Base-by-base conservation (phyloP, 2,797 vertebrate species). In the Rallus crepitans region DNA sequence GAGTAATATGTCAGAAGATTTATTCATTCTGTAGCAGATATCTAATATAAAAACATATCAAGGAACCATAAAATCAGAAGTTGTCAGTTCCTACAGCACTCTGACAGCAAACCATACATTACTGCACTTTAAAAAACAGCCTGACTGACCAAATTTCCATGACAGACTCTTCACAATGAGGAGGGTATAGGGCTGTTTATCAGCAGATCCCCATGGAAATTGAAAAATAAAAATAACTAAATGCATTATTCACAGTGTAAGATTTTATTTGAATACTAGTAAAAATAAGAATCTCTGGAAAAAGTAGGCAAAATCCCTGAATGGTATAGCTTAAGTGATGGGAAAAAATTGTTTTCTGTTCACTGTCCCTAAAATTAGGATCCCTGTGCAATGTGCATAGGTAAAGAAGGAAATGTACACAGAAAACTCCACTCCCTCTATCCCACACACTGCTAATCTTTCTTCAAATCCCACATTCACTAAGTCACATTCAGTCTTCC, bases 1-100 rank as follows among this genome's bases (percentile, higher is more conserved):
- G 35, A 97, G 93, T 65, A 96, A 3, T 93, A 94, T 85, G 11
- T 95, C 86, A 85, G 47, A 10, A 45, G 90, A 50, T 21, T 33
- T 25, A 69, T 79, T 77, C 65, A 89, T 76, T 79, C 91, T 94
- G 70, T 12, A 42, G 35, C 95, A 97, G n/a, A 84, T 16, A 8
- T 92, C 93, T 95, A 71, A 42, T 27, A 5, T 33, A 81, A 81
- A 21, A 45, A 63, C 37, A 37, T 27, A 57, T 4, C 4, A 85
- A 66, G 42, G 35, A 60, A 78, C 61, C 20, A 75, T 42, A 50
- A 80, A 87, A 75, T 71, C 35, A 82, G 40, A 81, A 79, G 11
- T 55, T 55, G 42, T 35, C 27, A 31, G 7, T 63, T 93, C 35
- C 23, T 65, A n/a, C 31, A 75, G 10, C 5, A 50, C 55, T 80